These are phyloP conservation scores for Dendroctonus valens DNA, from an alignment of 1,140 invertebrate species.

Conservation along the genomic window DNA sequence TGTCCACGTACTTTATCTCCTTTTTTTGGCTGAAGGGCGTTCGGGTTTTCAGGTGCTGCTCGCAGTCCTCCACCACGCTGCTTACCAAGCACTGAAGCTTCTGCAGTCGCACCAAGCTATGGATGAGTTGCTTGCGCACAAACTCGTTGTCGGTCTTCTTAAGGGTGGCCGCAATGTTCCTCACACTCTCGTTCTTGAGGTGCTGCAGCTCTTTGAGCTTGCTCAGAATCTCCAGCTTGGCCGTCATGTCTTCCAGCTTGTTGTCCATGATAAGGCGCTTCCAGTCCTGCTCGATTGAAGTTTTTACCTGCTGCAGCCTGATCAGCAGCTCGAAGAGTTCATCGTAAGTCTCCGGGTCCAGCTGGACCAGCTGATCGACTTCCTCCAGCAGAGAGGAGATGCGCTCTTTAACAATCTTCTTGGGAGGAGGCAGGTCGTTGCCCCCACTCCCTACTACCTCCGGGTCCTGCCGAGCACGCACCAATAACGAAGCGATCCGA, in stretches of 20 bases:
- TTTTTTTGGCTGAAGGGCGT: slow-evolving; percentile 34
- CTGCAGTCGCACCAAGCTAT: slow-evolving; percentile 37
- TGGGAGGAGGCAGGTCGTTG: slow-evolving; percentile 31
- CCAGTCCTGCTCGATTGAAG: slow-evolving; percentile 37
- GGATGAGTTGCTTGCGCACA: slow-evolving; percentile 39
- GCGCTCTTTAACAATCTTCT: slow-evolving; percentile 38
- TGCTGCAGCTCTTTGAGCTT: slow-evolving; percentile 40
- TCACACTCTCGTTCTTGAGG: slow-evolving; percentile 33
- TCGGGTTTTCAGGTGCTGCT: slow-evolving; percentile 36
- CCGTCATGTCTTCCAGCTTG: slow-evolving; percentile 33
- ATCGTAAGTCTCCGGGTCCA: slow-evolving; percentile 39
- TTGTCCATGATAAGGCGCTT: slow-evolving; percentile 39
- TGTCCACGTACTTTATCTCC: slow-evolving; percentile 43
- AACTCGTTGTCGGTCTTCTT: slow-evolving; percentile 35
- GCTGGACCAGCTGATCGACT: slow-evolving; percentile 38
- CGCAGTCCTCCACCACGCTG: slow-evolving; percentile 38
- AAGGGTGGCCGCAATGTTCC: slow-evolving; percentile 33
- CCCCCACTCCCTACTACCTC: slow-evolving; percentile 20
- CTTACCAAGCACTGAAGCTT: slow-evolving; percentile 41
- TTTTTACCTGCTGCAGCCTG: slow-evolving; percentile 37
- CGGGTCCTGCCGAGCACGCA: slow-evolving; percentile 21
- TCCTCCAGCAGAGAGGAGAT: slow-evolving; percentile 36
- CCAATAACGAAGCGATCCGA: slow-evolving; percentile 28
- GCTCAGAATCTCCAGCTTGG: slow-evolving; percentile 37
- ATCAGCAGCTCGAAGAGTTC: slow-evolving; percentile 36